Evolutionary conservation across 2,797 vertebrate species (phyloP).

Genomic region (Artibeus lituratus): DNA sequence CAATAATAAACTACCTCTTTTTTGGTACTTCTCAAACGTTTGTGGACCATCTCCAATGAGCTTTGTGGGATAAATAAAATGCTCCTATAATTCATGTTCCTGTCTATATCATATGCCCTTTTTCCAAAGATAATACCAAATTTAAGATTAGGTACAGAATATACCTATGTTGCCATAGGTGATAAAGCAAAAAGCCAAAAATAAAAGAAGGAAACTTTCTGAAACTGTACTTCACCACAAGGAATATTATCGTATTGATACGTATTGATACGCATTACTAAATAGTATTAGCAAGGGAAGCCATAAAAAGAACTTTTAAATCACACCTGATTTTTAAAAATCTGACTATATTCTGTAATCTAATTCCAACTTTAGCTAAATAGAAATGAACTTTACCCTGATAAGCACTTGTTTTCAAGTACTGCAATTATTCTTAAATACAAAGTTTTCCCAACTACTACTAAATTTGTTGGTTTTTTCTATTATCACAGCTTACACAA

Average conservation of each 20-base stretch:
- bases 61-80: neutral
- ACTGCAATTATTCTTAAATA: neutral
- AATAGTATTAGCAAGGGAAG: neutral
- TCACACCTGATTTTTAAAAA: neutral
- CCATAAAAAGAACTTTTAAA: neutral
- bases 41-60: neutral
- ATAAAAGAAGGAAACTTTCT: neutral
- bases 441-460: neutral
- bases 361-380: conserved; percentile 2
- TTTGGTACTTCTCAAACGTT: neutral
- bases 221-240: neutral
- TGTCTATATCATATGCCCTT: neutral
- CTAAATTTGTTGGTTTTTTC: neutral
- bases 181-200: conserved; percentile 16
- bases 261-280: neutral
- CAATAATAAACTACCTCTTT: neutral
- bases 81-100: neutral
- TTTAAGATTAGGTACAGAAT: neutral
- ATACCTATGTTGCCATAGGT: neutral
- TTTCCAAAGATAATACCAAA: neutral
- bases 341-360: neutral
- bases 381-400: neutral
- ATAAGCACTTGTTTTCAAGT: neutral
- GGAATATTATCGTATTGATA: neutral
- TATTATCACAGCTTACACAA: neutral